Base-by-base conservation (phyloP, 2,113 vertebrate species). In the Arenaria interpres region DNA sequence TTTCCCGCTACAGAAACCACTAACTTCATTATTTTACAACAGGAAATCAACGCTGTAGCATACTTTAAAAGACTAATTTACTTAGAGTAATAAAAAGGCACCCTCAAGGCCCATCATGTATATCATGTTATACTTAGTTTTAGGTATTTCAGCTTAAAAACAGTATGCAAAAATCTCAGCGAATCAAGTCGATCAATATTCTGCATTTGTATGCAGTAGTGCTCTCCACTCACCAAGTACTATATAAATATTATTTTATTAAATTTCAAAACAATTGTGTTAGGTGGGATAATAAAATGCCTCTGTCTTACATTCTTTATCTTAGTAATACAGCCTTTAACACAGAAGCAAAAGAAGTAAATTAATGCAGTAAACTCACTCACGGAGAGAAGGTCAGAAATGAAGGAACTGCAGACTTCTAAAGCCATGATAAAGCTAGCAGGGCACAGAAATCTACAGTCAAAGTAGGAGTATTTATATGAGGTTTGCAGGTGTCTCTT, bases 11-110 rank as follows among this genome's bases (percentile, higher is more conserved):
- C 12, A 79, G 73, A 92, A 95, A 73, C 67, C 45, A 62, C 74
- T 57, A 94, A 73, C 64, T 94, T 93, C 62, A 89, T 95, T 95
- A 94, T 87, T 89, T 93, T 91, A 94, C 63, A 96, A 87, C 57
- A 46, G 53, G 66, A 97, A 95, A 85, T 83, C 90, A 78, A 88
- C 60, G 0, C 53, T 66, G 43, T 27, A 77, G 75, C 57, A 46
- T 88, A 93, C 84, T 95, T 96, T 92, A 91, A 60, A 91, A 93
- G 80, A 66, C 78, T 93, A 88, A 96, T 97, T 93, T 96, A 94
- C 82, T 81, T 71, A 81, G 12, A 89, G 79, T 76, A 96, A 96
- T 92, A 97, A 96, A 94, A 94, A 97, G 23, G 37, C 24, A 89
- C 30, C 60, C 88, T 89, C 32, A 93, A 92, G 91, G 71, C 81